phyloP scores from a whole-genome alignment of 1,140 invertebrate species.

The Zaprionus vittiger region DNA sequence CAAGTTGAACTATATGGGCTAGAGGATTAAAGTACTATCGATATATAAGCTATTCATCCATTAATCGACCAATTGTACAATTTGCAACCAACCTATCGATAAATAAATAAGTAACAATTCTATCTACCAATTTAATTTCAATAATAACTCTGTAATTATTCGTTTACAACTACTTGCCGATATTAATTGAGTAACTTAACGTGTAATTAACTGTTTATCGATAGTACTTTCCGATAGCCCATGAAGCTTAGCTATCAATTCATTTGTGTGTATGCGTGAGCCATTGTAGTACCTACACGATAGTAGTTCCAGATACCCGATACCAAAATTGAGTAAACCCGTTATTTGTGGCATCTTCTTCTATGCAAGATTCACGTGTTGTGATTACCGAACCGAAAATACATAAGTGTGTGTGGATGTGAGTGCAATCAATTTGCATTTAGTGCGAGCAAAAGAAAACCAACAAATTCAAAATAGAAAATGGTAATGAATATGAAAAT shows the following conservation, averaged over 20 bases:
- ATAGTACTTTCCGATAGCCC: background rate
- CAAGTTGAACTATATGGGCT: conserved; percentile 23
- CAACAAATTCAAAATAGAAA: background rate
- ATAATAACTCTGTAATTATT: too few relatives aligned
- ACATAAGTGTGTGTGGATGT: conserved; percentile 32
- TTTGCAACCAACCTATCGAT: too few relatives aligned
- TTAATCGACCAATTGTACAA: background rate
- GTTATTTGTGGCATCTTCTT: conserved; percentile 53
- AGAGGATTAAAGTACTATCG: background rate
- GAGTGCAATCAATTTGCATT: conserved; percentile 51
- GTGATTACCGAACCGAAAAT: conserved; percentile 40
- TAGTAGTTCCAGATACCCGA: conserved; percentile 11
- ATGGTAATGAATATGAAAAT: conserved; percentile 2
- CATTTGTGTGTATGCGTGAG: conserved; percentile 52
- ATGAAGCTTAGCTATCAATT: conserved; percentile 27
- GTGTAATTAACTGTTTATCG: background rate
- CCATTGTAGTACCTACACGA: conserved; percentile 17
- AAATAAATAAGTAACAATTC: too few relatives aligned
- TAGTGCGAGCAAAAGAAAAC: background rate
- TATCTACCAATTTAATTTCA: too few relatives aligned
- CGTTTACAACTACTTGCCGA: background rate
- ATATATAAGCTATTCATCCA: background rate
- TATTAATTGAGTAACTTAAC: background rate
- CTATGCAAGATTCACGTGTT: conserved; percentile 76
- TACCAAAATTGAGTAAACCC: conserved; percentile 31